Conservation (phyloP, 2,113 vertebrate genomes). For the Ceuthmochares aereus region DNA sequence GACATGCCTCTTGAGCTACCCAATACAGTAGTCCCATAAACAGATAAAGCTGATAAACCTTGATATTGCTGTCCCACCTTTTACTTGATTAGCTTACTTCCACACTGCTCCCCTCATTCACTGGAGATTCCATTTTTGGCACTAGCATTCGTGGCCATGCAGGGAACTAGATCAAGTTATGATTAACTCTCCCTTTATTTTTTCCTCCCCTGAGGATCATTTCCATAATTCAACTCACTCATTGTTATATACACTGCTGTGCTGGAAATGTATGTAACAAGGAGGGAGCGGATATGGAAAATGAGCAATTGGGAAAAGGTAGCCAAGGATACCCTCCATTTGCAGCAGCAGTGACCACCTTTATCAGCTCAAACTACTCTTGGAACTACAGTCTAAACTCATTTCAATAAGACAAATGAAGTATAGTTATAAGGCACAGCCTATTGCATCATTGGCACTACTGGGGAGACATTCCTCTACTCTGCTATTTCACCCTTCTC, state of each 20-base stretch:
- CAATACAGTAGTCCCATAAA: background rate
- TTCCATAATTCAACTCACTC: background rate
- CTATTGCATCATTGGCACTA: background rate
- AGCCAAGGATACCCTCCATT: background rate
- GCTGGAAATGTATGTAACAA: background rate
- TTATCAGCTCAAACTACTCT: background rate
- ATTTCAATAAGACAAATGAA: background rate
- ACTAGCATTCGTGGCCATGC: background rate
- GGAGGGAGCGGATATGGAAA: background rate
- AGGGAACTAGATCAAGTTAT: background rate
- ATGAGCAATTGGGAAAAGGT: background rate
- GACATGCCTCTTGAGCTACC: background rate
- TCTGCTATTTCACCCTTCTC: background rate
- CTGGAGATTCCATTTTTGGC: background rate
- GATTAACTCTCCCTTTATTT: background rate
- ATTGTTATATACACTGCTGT: background rate
- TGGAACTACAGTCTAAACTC: background rate
- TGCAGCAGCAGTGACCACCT: background rate
- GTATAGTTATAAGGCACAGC: background rate
- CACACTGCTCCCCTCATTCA: accelerated
- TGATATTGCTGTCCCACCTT: background rate
- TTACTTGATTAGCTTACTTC: background rate
- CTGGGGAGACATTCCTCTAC: background rate
- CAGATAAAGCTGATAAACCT: background rate
- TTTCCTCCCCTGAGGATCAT: background rate